Percentiles rank a stretch among this genome's conserved stretches.
Evolutionary conservation across 2,888 invertebrate species (phyloP).

Genomic region (Archips xylosteana): DNA sequence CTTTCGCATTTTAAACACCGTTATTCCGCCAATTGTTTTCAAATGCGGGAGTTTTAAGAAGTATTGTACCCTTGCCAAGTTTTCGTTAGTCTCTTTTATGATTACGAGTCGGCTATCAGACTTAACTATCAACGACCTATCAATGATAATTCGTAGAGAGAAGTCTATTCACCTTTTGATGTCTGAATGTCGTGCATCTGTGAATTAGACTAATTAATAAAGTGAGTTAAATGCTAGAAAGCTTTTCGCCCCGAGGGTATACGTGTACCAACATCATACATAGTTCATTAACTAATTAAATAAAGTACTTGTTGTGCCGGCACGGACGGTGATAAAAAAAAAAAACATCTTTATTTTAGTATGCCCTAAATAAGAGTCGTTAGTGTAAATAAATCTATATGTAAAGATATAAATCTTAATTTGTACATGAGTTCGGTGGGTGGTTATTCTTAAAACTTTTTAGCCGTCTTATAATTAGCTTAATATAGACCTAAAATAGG

Average conservation of each 20-base stretch:
- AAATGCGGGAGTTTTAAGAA: not conserved
- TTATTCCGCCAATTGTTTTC: constrained; percentile 3
- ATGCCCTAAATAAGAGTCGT: not conserved
- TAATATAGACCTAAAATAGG: not conserved
- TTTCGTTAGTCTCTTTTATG: not conserved
- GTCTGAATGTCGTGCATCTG: constrained; percentile 7
- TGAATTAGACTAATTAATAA: constrained; percentile 20
- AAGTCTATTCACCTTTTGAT: constrained; percentile 16
- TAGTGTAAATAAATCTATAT: too few relatives aligned
- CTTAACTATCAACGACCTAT: not conserved
- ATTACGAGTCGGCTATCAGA: not conserved
- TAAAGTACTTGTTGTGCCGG: not conserved
- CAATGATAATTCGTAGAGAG: not conserved
- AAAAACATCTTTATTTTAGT: constrained; percentile 6
- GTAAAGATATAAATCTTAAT: constrained; percentile 1
- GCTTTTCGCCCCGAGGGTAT: not conserved
- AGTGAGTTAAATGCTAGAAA: constrained; percentile 5
- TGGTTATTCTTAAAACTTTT: not conserved
- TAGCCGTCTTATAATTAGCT: not conserved
- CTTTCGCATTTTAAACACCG: not conserved
- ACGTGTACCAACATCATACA: not conserved
- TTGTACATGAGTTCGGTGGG: not conserved
- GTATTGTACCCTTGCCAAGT: not conserved
- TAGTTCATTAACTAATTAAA: not conserved
- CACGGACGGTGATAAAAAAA: not conserved